phyloP scores from a whole-genome alignment of 2,888 invertebrate species.

The Zygaena filipendulae region DNA sequence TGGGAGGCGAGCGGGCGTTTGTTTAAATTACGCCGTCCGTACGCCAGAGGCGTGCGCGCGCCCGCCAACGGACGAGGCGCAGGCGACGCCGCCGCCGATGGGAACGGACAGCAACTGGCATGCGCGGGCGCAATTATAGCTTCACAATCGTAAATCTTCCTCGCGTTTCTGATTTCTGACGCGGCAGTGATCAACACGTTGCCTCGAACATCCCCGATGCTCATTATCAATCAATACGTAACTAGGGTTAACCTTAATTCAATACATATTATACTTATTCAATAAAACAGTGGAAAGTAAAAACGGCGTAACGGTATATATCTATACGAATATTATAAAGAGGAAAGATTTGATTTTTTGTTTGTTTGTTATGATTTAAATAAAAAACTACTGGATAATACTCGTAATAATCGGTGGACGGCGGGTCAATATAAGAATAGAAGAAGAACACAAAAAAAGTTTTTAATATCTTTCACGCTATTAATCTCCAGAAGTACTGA shows the following conservation, averaged over 20 bases:
- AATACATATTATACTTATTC: too few relatives aligned
- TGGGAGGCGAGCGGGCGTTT: conserved; percentile 48
- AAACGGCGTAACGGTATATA: too few relatives aligned
- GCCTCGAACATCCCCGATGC: conserved; percentile 16
- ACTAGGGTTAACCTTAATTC: conserved; percentile 19
- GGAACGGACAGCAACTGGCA: conserved; percentile 32
- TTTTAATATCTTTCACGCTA: too few relatives aligned
- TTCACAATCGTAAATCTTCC: too few relatives aligned
- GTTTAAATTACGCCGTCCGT: conserved; percentile 52
- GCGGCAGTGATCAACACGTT: conserved; percentile 30
- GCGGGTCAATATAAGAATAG: too few relatives aligned
- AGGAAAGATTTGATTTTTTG: too few relatives aligned
- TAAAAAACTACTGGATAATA: conserved; percentile 6
- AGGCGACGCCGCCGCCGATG: conserved; percentile 34
- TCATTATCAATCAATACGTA: conserved; percentile 8
- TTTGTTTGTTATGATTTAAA: too few relatives aligned
- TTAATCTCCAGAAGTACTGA: too few relatives aligned
- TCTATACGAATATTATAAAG: too few relatives aligned
- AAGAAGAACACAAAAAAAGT: too few relatives aligned
- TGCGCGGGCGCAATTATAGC: conserved; percentile 33
- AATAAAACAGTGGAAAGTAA: too few relatives aligned
- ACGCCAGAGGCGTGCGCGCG: conserved; percentile 38
- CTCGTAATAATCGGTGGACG: too few relatives aligned
- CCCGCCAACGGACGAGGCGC: conserved; percentile 47
- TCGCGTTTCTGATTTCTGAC: conserved; percentile 22